Evolutionary conservation across 2,113 vertebrate genomes (phyloP), one percentile per base, ranked within the genome.

Genomic region (Microcebus tavaratra): DNA sequence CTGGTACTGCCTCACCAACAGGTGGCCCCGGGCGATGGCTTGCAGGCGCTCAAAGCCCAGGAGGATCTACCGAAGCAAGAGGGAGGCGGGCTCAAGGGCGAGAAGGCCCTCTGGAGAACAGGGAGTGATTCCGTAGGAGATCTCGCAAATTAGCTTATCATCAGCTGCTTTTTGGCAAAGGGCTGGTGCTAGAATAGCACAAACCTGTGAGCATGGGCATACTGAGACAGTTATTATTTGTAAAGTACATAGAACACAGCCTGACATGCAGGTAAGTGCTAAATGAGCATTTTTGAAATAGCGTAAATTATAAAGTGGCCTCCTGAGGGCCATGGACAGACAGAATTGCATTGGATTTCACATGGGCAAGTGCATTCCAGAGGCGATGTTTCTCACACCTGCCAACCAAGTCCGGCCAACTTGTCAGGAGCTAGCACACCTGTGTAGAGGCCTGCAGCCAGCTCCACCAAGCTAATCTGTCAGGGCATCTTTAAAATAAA

Each of bases 31-130:
- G 63, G 98, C 98, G 50, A 99, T 98, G 0, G 99, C 99, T 97
- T 99, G 99, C 59, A 99, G 98, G n/a, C 99, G 99, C 5, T 98
- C 98, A 0, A 99, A 99, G 57, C 99, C 99, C 93, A 99, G 97
- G 96, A 99, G 98, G 92, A 99, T 98, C 99, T 99, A 96, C 0
- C 15, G 10, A 95, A 53, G 39, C 25, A 84, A 95, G 42, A 79
- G 27, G 18, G 42, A 80, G 8, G 0, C 5, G 12, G 2, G 31
- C 23, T 73, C 31, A 68, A 0, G 29, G n/a, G 55, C 12, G 14
- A 48, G 73, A 55, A 25, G 9, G 23, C 29, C 48, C 31, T 1
- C 1, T 3, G 53, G 17, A 27, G 48, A 67, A 59, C 34, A 50
- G 10, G 75, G 17, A 90, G 42, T 0, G 1, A 27, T 27, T 31